These are phyloP conservation scores for Numenius arquata DNA, from an alignment of 2,113 vertebrate genomes.

Conservation along the genomic window DNA sequence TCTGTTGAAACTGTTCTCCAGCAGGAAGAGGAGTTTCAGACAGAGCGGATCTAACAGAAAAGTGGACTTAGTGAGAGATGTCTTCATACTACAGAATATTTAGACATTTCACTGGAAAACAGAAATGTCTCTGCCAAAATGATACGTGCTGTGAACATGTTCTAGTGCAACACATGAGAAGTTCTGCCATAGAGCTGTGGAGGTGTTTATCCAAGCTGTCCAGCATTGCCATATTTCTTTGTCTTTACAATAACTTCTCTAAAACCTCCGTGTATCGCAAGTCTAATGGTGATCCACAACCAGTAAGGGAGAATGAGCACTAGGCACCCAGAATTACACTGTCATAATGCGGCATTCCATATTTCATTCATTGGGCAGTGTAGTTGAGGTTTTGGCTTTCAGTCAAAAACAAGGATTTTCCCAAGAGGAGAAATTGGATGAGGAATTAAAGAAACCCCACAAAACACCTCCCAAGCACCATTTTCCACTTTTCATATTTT, in stretches of 20 bases:
- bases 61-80: background rate
- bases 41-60: background rate
- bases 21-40: background rate
- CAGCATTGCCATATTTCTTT: background rate
- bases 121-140: background rate
- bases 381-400: background rate
- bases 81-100: background rate
- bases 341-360: background rate
- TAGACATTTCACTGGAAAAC: background rate
- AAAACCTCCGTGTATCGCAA: background rate
- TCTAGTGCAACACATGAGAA: background rate
- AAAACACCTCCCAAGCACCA: background rate
- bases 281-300: background rate
- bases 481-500: conserved; percentile 28
- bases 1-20: background rate
- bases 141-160: background rate
- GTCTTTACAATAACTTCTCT: background rate
- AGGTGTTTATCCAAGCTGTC: background rate
- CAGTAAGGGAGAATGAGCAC: background rate
- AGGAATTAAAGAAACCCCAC: background rate
- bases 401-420: conserved; percentile 1
- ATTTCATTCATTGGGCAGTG: background rate
- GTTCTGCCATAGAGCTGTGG: background rate
- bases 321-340: background rate
- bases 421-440: background rate